Evolutionary conservation across 1,140 invertebrate genomes (phyloP), one percentile per base, ranked within the genome.

Genomic region (Delia radicum): DNA sequence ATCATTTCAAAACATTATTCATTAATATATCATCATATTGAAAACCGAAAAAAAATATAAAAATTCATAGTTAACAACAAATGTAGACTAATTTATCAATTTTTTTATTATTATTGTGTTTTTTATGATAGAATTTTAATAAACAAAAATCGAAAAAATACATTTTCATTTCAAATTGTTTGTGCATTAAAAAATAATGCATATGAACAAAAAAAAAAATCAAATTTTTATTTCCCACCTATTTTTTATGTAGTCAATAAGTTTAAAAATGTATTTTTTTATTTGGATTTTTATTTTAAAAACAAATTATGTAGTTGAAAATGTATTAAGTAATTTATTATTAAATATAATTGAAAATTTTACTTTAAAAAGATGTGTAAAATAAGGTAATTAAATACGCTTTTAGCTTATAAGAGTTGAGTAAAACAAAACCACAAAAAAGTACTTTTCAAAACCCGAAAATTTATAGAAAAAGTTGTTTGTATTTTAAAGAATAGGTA

Each of bases 1-100:
- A 10, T 37, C 5, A 33, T 33, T 37, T 37, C 13, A 37, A 13
- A 37, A 3, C 33, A 37, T 37, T 10, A 2, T 37, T 37, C 8
- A 37, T 10, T 1, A 37, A 37, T 10, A 37, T 33, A 37, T 67
- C 10, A 67, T 15, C 13, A 67, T 26, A 67, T 15, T 26, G 24
- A 67, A 67, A 24, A 33, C n/a, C n/a, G 21, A 33, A 71, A 24
- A 3, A 18, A 74, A 21, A 61, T 33, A 61, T 12, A 62, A 29
- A 29, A 61, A 74, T 61, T 62, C 73, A 62, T 61, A 74, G 48
- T 48, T 74, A 74, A 61, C 48, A 55, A 55, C 62, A 74, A n/a
- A 62, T 74, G 65, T 69, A 69, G 65, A 69, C 65, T 69, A 69
- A 69, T 69, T 69, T 69, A 33, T 37, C 7, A 37, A 69, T 69